Base-by-base conservation (phyloP, 2,888 invertebrate species). In the Himalopsyche tibetana region DNA sequence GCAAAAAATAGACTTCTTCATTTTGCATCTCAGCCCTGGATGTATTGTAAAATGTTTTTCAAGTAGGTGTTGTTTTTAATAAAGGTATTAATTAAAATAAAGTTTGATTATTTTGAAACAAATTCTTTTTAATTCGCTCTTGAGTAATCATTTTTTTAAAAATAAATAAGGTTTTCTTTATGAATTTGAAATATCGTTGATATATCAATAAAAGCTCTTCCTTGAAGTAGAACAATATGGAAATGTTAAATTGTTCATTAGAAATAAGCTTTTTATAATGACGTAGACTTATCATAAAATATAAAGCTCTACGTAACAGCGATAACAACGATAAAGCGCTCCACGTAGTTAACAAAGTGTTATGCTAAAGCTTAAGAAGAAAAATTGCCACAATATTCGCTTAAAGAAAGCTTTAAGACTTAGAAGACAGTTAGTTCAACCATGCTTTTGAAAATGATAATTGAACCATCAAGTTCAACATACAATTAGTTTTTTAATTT, bases 251-350 rank as follows among this genome's bases (percentile, higher is more conserved):
- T 63, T 63, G n/a, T 63, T 63, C 63, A 63, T 63, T 63, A 63
- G n/a, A 63, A 63, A 63, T 63, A 63, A 63, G 63, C 63, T 63
- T 63, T 63, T 63, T 63, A 63, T 63, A 63, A 63, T 63, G 63
- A 63, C 63, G 63, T 63, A 19, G 63, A 19, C 63, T 63, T 63
- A 63, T 63, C 63, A 63, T 63, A 63, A 63, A 63, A 63, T 28
- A 19, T 63, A 9, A 63, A 63, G 63, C 63, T 63, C 63, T 63
- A 63, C 63, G 28, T 63, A 63, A 63, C 19, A 63, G 63, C 63
- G 63, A 63, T 63, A 63, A 63, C 63, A 28, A 28, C 63, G 63
- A 63, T 63, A 63, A n/a, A 63, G 28, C 63, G 63, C 63, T 63
- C 19, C 63, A 63, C 63, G 63, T 63, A 63, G 63, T 63, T 63